Evolutionary conservation across 2,888 invertebrate species (phyloP), one percentile per base, ranked within the genome.

Genomic region (Lottia scabra): DNA sequence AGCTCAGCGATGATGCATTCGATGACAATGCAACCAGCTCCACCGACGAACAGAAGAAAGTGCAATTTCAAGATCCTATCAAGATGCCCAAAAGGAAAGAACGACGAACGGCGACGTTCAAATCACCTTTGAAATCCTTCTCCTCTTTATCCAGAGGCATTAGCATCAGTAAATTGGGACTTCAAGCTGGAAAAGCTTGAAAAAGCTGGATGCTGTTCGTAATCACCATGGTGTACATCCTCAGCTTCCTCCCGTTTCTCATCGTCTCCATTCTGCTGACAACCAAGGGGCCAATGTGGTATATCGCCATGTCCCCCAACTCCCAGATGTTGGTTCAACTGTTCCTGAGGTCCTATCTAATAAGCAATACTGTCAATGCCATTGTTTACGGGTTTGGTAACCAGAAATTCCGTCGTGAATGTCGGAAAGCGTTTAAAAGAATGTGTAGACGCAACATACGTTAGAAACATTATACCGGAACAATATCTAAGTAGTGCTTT

Each of bases 351-450:
- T 81, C 82, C 0, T 83, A 83, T 66, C 68, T 83, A 27, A 70
- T 81, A 10, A 80, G 80, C 46, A 79, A 80, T 79, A 81, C 81
- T 23, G 77, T 77, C 15, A 83, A 83, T 68, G 81, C 82, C 0
- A 71, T 83, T 23, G 77, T 83, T 12, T 83, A 83, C 67, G 81
- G 81, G 12, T 83, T 81, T 67, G 80, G 81, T 67, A 81, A 83
- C 65, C 67, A 65, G 16, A 80, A 80, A 56, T 81, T 83, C 71
- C 46, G 70, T 12, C 45, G 48, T 15, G 70, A 70, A 30, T 64
- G 64, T 30, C 13, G 19, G 5, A 44, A 48, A 8, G 48, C 64
- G 0, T 63, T 64, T 27, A 43, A 23, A 15, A 70, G 63, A 46
- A 19, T 70, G 15, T 46, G 38, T 38, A 38, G 38, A 38, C 38